Evolutionary conservation across 2,797 vertebrate genomes (phyloP), one percentile per base, ranked within the genome.

Genomic region (Dermochelys coriacea): DNA sequence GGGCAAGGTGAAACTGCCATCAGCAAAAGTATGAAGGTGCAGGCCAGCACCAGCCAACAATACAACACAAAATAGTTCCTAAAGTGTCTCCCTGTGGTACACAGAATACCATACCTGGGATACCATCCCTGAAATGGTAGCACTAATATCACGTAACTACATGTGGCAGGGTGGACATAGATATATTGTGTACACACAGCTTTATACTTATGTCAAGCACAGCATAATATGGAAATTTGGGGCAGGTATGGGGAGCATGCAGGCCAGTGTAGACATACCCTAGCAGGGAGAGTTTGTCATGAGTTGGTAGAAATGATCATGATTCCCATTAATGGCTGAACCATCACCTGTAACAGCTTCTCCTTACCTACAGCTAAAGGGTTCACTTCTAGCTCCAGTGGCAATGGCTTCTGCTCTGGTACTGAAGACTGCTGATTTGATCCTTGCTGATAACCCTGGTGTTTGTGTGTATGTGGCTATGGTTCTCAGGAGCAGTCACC

Each of bases 391-490:
- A 82, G 50, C 41, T 51, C 49, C 5, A 12, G 34, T 1, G 1
- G 19, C 50, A 5, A 2, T 74, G 45, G 1, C 45, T 90, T 93
- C 29, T 57, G 12, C 89, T 61, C 15, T 23, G 31, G 27, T 64
- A 21, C 45, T 59, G 54, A 3, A 15, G 5, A 37, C 4, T 68
- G 51, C 18, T 23, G 25, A 10, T 59, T 75, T 74, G 82, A 51
- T 47, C 41, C 37, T 51, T 68, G 57, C 77, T 91, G 82, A 14
- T 83, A 57, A 3, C 9, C 74, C 8, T 55, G 0, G 14, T 71
- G 29, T 51, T 54, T 79, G 23, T 4, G 4, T 5, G 2, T 0
- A 4, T 50, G 51, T 25, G 29, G 6, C 77, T 49, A 8, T 10
- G 3, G 78, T 85, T 79, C 55, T 34, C 45, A 41, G 84, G 74